Base-by-base conservation (phyloP, 2,888 invertebrate species). In the Cephus nigrinus region DNA sequence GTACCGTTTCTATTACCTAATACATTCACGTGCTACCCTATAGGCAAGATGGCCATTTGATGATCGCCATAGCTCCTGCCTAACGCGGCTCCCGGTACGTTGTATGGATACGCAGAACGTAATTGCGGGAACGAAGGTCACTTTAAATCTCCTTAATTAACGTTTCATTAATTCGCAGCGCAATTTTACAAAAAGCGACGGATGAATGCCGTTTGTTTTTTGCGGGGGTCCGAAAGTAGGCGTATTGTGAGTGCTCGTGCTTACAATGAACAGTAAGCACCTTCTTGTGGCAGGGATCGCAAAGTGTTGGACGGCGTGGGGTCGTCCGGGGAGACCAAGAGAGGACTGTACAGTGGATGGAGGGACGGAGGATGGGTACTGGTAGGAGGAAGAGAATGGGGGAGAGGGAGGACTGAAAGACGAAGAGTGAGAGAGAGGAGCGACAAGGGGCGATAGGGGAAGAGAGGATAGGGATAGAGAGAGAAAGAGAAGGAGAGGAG, bases 91-190 rank as follows among this genome's bases (percentile, higher is more conserved):
- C 15, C 5, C 23, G 5, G 40, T 23, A 23, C 40, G 40, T 40
- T 5, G 5, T 40, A 23, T 40, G 40, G 40, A 40, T 23, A 40
- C 40, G 23, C 15, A 9, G 23, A 69, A 23, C 15, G 30, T 69
- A 69, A 30, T 69, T 30, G 78, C 77, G 68, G 5, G 77, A 81
- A 72, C 84, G 82, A 82, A 84, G 86, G 83, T 85, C 86, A 82
- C 74, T 78, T 72, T 73, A 36, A 33, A 77, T 69, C 81, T 72
- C 77, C 81, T 82, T 82, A 84, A 84, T 84, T 84, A 84, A 83
- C 80, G 86, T 84, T 84, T 82, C 77, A 83, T 84, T 83, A 83
- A 84, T 79, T 73, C 81, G 32, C 71, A 32, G 71, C 71, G 71
- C 3, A 32, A 12, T 69, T 69, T 69, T 30, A 69, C 9, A 69